Conservation (phyloP, 2,113 vertebrate species). For the Ursus arctos region DNA sequence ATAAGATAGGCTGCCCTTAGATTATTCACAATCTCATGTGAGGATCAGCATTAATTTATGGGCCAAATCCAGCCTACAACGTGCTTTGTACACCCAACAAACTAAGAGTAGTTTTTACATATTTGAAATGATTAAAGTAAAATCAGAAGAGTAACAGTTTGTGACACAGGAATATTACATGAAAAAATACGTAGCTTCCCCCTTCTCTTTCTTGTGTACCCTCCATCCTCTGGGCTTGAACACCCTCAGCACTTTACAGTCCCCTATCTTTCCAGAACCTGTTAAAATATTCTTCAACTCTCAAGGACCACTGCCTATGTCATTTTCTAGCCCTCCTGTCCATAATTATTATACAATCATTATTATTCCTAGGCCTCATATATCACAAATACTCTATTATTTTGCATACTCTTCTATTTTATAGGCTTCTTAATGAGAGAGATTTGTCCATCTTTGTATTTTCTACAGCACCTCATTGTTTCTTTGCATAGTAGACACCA, state of each 20-base stretch:
- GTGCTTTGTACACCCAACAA: background rate
- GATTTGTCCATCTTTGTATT: background rate
- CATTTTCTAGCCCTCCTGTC: background rate
- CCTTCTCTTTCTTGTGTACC: background rate
- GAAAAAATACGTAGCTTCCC: background rate
- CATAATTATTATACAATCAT: background rate
- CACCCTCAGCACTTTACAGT: fast-evolving
- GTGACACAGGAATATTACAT: background rate
- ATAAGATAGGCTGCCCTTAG: background rate
- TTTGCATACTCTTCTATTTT: background rate
- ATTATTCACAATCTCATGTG: background rate
- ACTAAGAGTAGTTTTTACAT: background rate
- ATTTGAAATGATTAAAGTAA: background rate
- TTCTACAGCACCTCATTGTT: background rate
- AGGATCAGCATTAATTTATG: background rate
- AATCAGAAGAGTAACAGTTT: background rate
- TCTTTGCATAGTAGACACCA: background rate
- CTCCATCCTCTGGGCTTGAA: background rate
- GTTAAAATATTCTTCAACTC: background rate
- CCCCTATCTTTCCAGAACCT: background rate
- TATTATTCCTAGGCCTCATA: background rate
- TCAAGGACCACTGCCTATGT: background rate
- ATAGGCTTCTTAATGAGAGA: background rate
- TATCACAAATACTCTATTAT: background rate
- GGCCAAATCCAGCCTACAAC: background rate